Percentiles rank a stretch among this genome's conserved stretches.
Conservation (phyloP, 1,140 invertebrate species). For the Euglossa dilemma region DNA sequence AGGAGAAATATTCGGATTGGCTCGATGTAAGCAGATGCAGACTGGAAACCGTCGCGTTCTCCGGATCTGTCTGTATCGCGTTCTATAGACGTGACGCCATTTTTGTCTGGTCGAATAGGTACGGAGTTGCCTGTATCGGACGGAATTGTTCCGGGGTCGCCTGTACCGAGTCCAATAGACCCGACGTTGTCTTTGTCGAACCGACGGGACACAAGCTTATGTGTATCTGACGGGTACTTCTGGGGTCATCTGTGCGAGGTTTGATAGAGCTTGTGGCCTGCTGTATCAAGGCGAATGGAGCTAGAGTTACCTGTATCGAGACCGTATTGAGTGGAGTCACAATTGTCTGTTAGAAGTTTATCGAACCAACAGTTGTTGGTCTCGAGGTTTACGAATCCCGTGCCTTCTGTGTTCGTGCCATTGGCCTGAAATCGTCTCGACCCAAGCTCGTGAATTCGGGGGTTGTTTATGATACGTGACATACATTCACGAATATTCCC, state of each 20-base stretch:
- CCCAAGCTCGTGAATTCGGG: not conserved
- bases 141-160: not conserved
- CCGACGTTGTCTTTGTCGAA: not conserved
- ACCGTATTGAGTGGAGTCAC: not conserved
- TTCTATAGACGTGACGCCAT: not conserved
- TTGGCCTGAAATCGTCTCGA: not conserved
- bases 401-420: not conserved
- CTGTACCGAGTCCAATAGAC: not conserved
- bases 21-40: not conserved
- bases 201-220: not conserved
- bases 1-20: not conserved
- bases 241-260: not conserved
- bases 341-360: slow-evolving; percentile 13
- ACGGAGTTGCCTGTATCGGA: not conserved
- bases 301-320: slow-evolving; percentile 1
- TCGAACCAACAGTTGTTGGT: slow-evolving; percentile 1
- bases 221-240: not conserved
- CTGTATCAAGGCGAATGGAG: not conserved
- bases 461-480: not conserved
- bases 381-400: not conserved
- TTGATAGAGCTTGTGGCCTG: not conserved
- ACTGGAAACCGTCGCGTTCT: not conserved
- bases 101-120: not conserved
- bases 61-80: not conserved
- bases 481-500: not conserved